Base-by-base conservation (phyloP, 1,140 invertebrate species). In the Diprion similis region DNA sequence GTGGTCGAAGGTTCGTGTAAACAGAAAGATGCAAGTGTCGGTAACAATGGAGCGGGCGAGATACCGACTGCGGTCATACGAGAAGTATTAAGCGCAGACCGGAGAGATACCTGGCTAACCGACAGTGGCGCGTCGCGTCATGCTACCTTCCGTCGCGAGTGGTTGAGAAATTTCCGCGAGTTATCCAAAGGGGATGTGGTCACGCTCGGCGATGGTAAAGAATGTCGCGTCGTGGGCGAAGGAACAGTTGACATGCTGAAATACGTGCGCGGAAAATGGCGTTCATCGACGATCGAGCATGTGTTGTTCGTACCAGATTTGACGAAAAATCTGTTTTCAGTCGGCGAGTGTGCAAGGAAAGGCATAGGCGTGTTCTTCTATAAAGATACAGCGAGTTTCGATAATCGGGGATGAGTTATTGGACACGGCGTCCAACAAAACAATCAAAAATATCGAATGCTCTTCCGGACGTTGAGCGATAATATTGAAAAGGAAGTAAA, bases 311-410 rank as follows among this genome's bases (percentile, higher is more conserved):
- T 76, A 17, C 72, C 75, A 67, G 64, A 73, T 37, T 10, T 59
- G 51, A 10, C 10, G 10, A 59, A 59, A n/a, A 75, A 78, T 65
- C 67, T 78, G 66, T 75, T 78, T 64, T 78, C 77, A 75, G 71
- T 72, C n/a, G 75, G n/a, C 24, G 64, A 48, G 68, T 51, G 47
- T 47, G 71, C 77, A 19, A 66, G 65, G 17, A 72, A 77, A 72
- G 75, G 77, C 18, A 59, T 59, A n/a, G 51, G 51, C n/a, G 51
- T 59, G 10, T 59, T 59, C 51, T 59, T 59, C n/a, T 59, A 59
- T 59, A 59, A 59, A 59, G 51, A 59, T n/a, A 67, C 37, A 45
- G 72, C 76, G 17, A 24, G 72, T 68, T 70, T 74, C 45, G 65
- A 77, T 65, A 70, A 74, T 13, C 24, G 67, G 8, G 48, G 47